These are phyloP conservation scores for Sturmia bella DNA, from an alignment of 2,888 invertebrate species.

Conservation along the genomic window DNA sequence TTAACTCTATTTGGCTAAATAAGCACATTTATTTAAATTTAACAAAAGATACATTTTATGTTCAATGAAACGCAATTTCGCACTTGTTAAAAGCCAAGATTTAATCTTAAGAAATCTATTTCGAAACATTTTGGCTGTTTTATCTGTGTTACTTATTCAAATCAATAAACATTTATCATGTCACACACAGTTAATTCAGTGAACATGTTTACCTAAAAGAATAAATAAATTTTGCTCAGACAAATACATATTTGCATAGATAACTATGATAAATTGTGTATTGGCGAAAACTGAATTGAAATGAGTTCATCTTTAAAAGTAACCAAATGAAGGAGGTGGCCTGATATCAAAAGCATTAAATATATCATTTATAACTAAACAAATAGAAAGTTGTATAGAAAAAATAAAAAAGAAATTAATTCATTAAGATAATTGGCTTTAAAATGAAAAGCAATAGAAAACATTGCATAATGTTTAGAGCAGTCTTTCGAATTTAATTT, in stretches of 20 bases:
- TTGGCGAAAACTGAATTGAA: slow-evolving; percentile 40
- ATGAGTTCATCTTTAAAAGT: slow-evolving; percentile 6
- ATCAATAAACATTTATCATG: slow-evolving; percentile 63
- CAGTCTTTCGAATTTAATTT: too few species aligned
- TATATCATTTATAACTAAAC: slow-evolving; percentile 48
- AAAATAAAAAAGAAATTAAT: slow-evolving; percentile 37
- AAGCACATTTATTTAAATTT: too few species aligned
- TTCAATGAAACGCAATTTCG: slow-evolving; percentile 30
- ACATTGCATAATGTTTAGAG: too few species aligned
- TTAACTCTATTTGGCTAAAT: too few species aligned
- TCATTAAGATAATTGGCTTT: slow-evolving; percentile 36
- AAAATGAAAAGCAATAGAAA: background rate
- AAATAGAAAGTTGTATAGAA: slow-evolving; percentile 15
- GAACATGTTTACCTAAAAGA: slow-evolving; percentile 34
- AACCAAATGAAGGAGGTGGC: slow-evolving; percentile 11
- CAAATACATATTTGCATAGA: slow-evolving; percentile 60
- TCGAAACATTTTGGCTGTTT: slow-evolving; percentile 1
- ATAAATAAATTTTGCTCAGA: slow-evolving; percentile 35
- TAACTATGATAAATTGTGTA: slow-evolving; percentile 58
- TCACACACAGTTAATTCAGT: slow-evolving; percentile 60
- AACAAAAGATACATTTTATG: too few species aligned
- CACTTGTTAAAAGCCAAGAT: slow-evolving; percentile 50
- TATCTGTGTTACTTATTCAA: slow-evolving; percentile 39
- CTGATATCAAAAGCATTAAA: slow-evolving; percentile 46
- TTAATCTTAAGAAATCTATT: slow-evolving; percentile 38